Conservation (phyloP, 2,113 vertebrate genomes). For the Apaloderma vittatum region DNA sequence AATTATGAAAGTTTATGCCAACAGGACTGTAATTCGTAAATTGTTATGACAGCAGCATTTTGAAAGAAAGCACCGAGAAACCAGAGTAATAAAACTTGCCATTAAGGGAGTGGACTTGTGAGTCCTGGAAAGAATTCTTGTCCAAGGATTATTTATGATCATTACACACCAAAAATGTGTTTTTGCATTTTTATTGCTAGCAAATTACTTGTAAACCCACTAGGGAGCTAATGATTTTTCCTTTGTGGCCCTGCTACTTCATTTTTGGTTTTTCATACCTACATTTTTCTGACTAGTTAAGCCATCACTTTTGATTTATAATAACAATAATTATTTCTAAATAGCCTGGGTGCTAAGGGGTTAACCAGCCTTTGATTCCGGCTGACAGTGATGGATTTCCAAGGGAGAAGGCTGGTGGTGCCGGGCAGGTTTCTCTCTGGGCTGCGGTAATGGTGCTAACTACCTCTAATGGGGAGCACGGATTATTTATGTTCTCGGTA, state of each 20-base stretch:
- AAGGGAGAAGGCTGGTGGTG: neutral
- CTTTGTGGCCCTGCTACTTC: neutral
- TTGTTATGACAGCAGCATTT: slow-evolving; percentile 28
- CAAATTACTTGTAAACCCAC: slow-evolving; percentile 65
- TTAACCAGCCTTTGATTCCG: neutral
- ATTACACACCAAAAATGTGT: slow-evolving; percentile 41
- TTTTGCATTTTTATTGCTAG: slow-evolving; percentile 69
- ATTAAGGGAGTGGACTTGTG: slow-evolving; percentile 24
- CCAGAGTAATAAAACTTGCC: slow-evolving; percentile 26
- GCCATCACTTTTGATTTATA: slow-evolving; percentile 42
- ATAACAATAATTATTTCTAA: neutral
- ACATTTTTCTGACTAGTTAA: neutral
- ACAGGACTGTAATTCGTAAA: slow-evolving; percentile 11
- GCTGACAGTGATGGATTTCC: neutral
- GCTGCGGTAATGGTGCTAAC: neutral
- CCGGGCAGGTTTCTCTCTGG: neutral
- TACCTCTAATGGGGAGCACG: neutral
- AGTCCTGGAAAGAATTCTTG: slow-evolving; percentile 47
- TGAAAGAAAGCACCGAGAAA: slow-evolving; percentile 36
- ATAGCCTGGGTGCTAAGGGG: neutral
- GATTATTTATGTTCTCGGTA: slow-evolving; percentile 4
- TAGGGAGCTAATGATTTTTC: slow-evolving; percentile 47
- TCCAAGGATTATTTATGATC: slow-evolving; percentile 65
- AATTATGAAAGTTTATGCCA: neutral
- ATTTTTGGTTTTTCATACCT: neutral